Conservation (phyloP, 2,113 vertebrate genomes). For the Nothocercus nigrocapillus region DNA sequence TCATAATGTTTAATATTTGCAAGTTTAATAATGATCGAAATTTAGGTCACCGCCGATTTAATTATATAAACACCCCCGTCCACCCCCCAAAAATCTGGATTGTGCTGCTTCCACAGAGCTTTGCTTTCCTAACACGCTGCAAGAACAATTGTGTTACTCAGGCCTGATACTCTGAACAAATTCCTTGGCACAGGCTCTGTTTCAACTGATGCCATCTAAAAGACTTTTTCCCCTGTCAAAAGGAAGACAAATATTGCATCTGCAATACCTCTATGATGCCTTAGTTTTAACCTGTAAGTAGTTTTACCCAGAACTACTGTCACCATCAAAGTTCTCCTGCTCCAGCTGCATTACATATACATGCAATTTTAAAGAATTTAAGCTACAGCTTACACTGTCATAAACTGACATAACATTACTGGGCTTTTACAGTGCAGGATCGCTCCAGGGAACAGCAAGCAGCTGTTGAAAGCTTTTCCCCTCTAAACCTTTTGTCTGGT, state of each 20-base stretch:
- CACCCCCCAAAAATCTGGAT: background rate
- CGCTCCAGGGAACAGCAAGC: background rate
- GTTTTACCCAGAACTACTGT: background rate
- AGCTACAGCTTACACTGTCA: accelerated
- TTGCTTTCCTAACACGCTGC: background rate
- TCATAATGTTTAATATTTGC: background rate
- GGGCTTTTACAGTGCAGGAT: accelerated
- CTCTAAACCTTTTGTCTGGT: background rate
- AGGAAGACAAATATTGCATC: background rate
- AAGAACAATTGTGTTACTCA: accelerated
- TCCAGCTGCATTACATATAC: background rate
- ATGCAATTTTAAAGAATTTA: background rate
- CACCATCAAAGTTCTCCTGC: background rate
- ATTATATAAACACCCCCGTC: background rate
- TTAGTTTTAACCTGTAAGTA: background rate
- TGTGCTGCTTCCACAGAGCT: background rate
- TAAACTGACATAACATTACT: accelerated
- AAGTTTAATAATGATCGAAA: background rate
- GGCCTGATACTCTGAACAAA: background rate
- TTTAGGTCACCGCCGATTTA: background rate
- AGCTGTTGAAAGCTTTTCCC: background rate
- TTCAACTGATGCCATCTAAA: background rate
- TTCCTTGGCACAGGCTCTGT: background rate
- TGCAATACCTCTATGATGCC: background rate
- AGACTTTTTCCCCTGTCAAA: background rate